phyloP scores from a whole-genome alignment of 1,140 invertebrate genomes.

The Eubasilissa regina region DNA sequence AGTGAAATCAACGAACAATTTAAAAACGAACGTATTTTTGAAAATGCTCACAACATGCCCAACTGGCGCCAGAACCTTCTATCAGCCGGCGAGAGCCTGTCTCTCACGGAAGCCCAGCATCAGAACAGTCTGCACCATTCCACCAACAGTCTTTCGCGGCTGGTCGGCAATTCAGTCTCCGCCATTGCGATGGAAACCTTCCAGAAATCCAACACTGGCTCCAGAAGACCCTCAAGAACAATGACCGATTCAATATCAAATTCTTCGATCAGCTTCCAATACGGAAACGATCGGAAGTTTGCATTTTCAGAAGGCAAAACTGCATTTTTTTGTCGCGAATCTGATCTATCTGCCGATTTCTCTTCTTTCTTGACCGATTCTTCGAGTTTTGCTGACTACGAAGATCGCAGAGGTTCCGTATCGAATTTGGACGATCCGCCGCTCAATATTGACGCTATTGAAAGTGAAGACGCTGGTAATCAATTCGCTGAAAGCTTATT shows the following conservation, averaged over 20 bases:
- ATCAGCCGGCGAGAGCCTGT: slow-evolving; percentile 70
- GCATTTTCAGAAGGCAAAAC: slow-evolving; percentile 62
- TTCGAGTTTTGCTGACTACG: slow-evolving; percentile 71
- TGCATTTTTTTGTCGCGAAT: slow-evolving; percentile 64
- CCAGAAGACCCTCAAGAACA: slow-evolving; percentile 37
- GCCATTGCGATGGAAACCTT: neutral
- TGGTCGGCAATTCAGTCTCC: slow-evolving; percentile 37
- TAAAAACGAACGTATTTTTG: slow-evolving; percentile 20
- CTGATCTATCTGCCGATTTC: slow-evolving; percentile 69
- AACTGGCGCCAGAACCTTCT: slow-evolving; percentile 73
- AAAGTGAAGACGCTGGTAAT: slow-evolving; percentile 64
- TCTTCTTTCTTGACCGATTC: slow-evolving; percentile 72
- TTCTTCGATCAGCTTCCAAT: neutral
- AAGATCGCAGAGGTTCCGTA: slow-evolving; percentile 66
- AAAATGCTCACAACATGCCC: slow-evolving; percentile 63
- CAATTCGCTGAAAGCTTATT: slow-evolving; percentile 67
- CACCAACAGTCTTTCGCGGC: slow-evolving; percentile 64
- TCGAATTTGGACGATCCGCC: slow-evolving; percentile 61
- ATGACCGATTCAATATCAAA: slow-evolving; percentile 12
- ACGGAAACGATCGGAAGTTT: slow-evolving; percentile 60
- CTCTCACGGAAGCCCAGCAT: slow-evolving; percentile 61
- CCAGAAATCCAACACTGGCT: slow-evolving; percentile 41
- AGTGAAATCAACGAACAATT: slow-evolving; percentile 17
- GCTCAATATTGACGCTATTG: slow-evolving; percentile 62
- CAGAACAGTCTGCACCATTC: slow-evolving; percentile 62